Percentiles rank a stretch among this genome's conserved stretches.
phyloP scores from a whole-genome alignment of 2,113 vertebrate species.

The Jacana jacana region DNA sequence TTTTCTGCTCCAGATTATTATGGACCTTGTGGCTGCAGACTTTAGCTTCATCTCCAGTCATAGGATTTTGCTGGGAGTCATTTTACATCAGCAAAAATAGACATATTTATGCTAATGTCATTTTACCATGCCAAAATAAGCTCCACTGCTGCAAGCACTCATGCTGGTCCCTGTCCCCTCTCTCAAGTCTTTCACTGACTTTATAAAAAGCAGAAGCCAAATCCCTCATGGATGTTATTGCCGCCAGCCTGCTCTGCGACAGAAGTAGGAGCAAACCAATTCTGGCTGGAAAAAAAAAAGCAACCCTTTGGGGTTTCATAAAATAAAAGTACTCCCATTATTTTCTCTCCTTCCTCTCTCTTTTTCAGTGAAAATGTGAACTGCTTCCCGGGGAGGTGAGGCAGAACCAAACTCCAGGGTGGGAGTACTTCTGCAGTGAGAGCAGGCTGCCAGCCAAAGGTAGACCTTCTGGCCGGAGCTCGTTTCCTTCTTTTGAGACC shows the following conservation, averaged over 20 bases:
- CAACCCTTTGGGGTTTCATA: not conserved
- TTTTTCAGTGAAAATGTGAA: not conserved
- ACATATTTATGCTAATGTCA: not conserved
- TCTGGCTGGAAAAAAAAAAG: not conserved
- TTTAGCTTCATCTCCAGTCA: not conserved
- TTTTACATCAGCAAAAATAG: not conserved
- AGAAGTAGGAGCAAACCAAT: not conserved
- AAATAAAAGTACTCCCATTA: not conserved
- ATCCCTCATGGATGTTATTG: not conserved
- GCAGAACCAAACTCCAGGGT: not conserved
- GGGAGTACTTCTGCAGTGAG: not conserved
- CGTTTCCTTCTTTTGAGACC: not conserved
- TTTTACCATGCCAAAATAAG: not conserved
- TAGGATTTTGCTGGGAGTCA: not conserved
- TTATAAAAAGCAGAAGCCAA: not conserved
- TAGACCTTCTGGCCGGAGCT: not conserved
- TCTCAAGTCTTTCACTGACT: not conserved
- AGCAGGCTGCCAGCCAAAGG: not conserved
- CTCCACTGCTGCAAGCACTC: not conserved
- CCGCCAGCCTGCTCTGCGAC: not conserved
- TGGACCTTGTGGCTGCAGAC: not conserved
- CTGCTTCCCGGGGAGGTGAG: not conserved
- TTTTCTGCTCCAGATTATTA: not conserved
- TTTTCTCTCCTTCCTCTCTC: not conserved
- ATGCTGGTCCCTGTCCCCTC: not conserved